These are phyloP conservation scores for Pseudopodoces humilis DNA, from an alignment of 2,113 vertebrate genomes.

Conservation along the genomic window DNA sequence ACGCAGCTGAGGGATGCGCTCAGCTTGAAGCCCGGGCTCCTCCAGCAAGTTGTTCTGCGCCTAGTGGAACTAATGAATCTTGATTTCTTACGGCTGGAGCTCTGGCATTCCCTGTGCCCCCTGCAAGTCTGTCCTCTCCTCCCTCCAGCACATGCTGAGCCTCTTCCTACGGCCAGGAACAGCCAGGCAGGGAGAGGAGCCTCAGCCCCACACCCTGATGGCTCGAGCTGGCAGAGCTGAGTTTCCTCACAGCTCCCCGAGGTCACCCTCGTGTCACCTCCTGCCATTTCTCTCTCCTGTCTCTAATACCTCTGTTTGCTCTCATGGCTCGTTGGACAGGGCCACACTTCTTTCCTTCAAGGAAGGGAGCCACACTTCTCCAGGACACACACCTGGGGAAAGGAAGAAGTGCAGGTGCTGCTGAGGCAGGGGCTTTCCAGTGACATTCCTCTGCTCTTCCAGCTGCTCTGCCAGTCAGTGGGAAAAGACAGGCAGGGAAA, in stretches of 20 bases:
- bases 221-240: background rate
- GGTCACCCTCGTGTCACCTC: background rate
- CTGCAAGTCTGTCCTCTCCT: background rate
- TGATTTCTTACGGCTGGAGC: background rate
- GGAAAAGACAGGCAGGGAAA: background rate
- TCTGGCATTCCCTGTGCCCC: background rate
- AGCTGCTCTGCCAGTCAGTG: background rate
- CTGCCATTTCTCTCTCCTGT: background rate
- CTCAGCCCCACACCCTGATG: rapidly evolving
- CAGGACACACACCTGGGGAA: rapidly evolving
- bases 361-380: background rate
- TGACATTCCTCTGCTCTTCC: background rate
- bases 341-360: background rate
- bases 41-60: background rate
- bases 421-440: background rate
- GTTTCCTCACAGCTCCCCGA: background rate
- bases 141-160: background rate
- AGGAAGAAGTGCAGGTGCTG: background rate
- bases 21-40: background rate
- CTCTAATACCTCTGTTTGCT: background rate
- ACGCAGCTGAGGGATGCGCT: background rate
- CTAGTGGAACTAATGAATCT: background rate
- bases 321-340: rapidly evolving
- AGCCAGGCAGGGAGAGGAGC: background rate
- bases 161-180: background rate